phyloP scores from a whole-genome alignment of 2,797 vertebrate genomes.

The Lagorchestes hirsutus region DNA sequence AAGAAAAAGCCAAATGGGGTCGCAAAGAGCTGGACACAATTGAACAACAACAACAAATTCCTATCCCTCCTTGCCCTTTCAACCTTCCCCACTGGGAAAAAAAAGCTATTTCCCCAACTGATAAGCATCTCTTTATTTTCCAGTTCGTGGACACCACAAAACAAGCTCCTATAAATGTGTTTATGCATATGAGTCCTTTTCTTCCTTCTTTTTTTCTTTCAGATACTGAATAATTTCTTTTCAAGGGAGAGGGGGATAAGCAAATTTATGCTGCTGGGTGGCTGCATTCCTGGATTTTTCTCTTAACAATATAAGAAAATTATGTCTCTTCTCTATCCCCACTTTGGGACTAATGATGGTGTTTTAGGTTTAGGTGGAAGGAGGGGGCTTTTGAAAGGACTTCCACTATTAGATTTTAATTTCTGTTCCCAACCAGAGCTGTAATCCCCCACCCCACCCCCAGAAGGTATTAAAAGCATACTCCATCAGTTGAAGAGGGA shows the following conservation, averaged over 20 bases:
- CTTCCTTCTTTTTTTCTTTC: neutral
- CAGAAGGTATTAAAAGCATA: too few relatives aligned
- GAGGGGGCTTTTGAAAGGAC: neutral
- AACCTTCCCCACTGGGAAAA: neutral
- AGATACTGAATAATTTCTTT: neutral
- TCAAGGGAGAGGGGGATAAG: neutral
- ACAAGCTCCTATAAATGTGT: neutral
- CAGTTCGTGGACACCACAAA: constrained; percentile 3
- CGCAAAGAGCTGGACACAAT: too few relatives aligned
- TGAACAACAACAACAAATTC: too few relatives aligned
- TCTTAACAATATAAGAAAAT: accelerated
- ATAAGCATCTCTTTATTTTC: neutral
- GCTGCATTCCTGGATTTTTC: neutral
- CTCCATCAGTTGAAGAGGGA: neutral
- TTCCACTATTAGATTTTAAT: too few relatives aligned
- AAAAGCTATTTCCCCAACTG: accelerated
- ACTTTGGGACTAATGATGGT: accelerated
- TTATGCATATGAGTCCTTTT: neutral
- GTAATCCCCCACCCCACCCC: neutral
- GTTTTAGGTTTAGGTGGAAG: neutral
- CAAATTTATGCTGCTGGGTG: accelerated
- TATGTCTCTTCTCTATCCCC: neutral
- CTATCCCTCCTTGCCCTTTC: neutral
- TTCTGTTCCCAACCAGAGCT: too few relatives aligned
- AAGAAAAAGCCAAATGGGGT: too few relatives aligned